Evolutionary conservation across 2,113 vertebrate genomes (phyloP).

Genomic region (Saimiri boliviensis): DNA sequence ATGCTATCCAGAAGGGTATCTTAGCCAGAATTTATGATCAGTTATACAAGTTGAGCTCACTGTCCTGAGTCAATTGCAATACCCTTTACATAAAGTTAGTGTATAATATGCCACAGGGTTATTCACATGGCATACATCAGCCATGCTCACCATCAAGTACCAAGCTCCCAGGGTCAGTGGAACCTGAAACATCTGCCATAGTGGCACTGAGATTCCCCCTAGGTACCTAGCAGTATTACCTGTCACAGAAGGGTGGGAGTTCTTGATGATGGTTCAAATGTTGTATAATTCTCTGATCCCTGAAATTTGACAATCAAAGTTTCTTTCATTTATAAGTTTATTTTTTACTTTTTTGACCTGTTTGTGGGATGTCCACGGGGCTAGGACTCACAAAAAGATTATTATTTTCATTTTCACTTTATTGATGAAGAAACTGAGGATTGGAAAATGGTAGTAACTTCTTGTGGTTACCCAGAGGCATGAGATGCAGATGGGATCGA

Average conservation of each 20-base stretch:
- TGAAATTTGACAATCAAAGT: neutral
- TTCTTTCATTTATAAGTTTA: neutral
- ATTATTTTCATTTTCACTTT: neutral
- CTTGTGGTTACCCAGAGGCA: neutral
- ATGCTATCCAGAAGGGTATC: neutral
- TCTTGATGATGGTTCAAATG: neutral
- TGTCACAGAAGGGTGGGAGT: accelerated
- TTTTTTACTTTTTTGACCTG: neutral
- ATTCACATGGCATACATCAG: neutral
- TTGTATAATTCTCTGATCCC: neutral
- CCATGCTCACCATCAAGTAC: neutral
- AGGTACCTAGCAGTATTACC: neutral
- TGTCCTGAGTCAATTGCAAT: neutral
- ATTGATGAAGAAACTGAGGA: neutral
- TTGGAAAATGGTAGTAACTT: neutral
- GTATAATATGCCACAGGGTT: neutral
- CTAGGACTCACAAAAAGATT: neutral
- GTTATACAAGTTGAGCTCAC: neutral
- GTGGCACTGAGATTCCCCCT: neutral
- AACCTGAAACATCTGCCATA: accelerated
- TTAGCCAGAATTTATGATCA: neutral
- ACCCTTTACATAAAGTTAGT: neutral
- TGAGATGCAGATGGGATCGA: accelerated
- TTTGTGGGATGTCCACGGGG: neutral
- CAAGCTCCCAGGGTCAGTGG: neutral